Conservation (phyloP, 2,888 invertebrate genomes). For the Apodemia duryi region DNA sequence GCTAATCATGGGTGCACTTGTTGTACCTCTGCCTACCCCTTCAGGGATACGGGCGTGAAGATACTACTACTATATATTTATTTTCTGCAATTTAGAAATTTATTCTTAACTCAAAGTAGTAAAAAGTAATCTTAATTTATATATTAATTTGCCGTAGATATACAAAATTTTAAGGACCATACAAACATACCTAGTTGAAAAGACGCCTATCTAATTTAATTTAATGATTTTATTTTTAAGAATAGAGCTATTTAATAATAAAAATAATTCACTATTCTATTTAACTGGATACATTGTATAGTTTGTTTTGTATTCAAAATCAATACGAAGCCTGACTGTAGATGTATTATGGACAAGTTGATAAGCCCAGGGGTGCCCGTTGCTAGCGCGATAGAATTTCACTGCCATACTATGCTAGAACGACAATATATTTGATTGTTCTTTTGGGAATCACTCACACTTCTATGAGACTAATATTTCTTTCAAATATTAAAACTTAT, state of each 20-base stretch:
- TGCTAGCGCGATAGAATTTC: constrained; percentile 7
- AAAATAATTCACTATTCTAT: neutral
- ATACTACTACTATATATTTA: too few species aligned
- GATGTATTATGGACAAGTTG: constrained; percentile 8
- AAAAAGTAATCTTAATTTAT: too few species aligned
- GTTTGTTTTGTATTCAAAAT: constrained; percentile 17
- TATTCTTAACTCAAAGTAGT: too few species aligned
- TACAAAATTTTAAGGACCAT: too few species aligned
- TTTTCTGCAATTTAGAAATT: too few species aligned
- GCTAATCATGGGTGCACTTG: too few species aligned
- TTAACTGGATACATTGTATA: neutral
- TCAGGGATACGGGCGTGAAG: too few species aligned
- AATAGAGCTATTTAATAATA: neutral
- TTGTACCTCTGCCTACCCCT: too few species aligned
- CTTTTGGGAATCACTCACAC: constrained; percentile 4
- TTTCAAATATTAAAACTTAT: neutral
- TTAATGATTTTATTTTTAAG: too few species aligned
- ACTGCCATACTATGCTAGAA: neutral
- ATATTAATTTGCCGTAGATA: too few species aligned
- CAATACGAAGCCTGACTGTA: constrained; percentile 19
- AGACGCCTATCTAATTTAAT: too few species aligned
- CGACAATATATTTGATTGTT: constrained; percentile 12
- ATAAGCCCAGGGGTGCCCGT: constrained; percentile 9
- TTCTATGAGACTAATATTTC: neutral
- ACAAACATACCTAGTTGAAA: too few species aligned